Evolutionary conservation across 2,888 invertebrate genomes (phyloP).

Genomic region (Lasioglossum pauxillum): DNA sequence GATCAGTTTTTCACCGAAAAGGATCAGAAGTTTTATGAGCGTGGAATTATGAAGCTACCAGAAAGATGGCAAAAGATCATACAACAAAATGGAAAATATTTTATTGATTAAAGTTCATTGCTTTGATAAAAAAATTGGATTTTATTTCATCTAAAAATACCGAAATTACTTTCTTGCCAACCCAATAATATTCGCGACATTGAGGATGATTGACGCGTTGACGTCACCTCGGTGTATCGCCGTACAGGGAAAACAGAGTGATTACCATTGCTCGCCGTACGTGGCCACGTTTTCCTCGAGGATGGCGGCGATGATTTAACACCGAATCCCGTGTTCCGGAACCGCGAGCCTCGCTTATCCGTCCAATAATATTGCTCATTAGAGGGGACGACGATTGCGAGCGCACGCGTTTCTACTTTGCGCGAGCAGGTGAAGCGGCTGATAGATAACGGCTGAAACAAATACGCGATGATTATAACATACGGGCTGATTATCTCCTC

Average conservation of each 20-base stretch:
- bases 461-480: constrained; percentile 83
- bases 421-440: constrained; percentile 75
- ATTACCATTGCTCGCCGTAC: not conserved
- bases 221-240: not conserved
- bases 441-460: constrained; percentile 83
- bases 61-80: too few relatives aligned
- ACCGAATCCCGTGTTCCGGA: constrained; percentile 23
- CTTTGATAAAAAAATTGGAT: too few relatives aligned
- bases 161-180: too few relatives aligned
- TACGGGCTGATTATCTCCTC: constrained; percentile 84
- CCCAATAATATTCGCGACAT: not conserved
- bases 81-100: too few relatives aligned
- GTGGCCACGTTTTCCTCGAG: not conserved
- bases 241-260: not conserved
- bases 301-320: constrained; percentile 28
- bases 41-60: too few relatives aligned
- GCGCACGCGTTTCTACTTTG: constrained; percentile 61
- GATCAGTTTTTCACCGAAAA: too few relatives aligned
- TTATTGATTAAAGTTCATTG: too few relatives aligned
- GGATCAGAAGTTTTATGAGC: too few relatives aligned
- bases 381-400: constrained; percentile 19
- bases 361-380: constrained; percentile 25
- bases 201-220: not conserved
- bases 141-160: too few relatives aligned
- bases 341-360: constrained; percentile 28